These are phyloP conservation scores for Drosophila sucinea DNA, from an alignment of 1,140 invertebrate species.

Conservation along the genomic window DNA sequence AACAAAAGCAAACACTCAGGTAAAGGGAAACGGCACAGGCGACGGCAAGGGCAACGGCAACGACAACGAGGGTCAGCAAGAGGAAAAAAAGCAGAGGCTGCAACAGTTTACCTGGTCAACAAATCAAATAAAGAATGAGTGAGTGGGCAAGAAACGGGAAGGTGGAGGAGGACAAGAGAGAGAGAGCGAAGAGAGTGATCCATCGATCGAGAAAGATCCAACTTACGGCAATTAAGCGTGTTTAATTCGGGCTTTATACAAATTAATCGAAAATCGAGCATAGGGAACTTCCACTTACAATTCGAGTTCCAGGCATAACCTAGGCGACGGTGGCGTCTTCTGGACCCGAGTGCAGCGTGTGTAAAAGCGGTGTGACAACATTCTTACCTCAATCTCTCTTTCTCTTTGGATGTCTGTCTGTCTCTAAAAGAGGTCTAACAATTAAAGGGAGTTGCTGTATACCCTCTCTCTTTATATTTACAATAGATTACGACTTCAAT, in stretches of 20 bases:
- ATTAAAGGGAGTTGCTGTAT: conserved; percentile 12
- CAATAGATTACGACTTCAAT: too few relatives aligned
- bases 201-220: conserved; percentile 16
- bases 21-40: conserved; percentile 49
- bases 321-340: conserved; percentile 15
- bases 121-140: conserved; percentile 71
- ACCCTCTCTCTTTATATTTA: conserved; percentile 24
- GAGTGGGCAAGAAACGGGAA: conserved; percentile 8
- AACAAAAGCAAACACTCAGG: conserved; percentile 71
- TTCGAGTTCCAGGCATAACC: conserved; percentile 31
- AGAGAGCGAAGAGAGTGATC: conserved; percentile 2
- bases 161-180: conserved; percentile 3
- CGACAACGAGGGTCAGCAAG: background rate
- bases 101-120: conserved; percentile 77
- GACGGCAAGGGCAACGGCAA: background rate
- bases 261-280: conserved; percentile 73
- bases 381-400: conserved; percentile 49
- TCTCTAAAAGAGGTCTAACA: background rate
- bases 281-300: conserved; percentile 15
- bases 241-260: conserved; percentile 80
- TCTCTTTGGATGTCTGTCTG: background rate
- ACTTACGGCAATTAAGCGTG: conserved; percentile 78
- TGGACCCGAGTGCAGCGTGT: conserved; percentile 19
- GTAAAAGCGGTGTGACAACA: conserved; percentile 77
- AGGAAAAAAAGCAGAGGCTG: conserved; percentile 68